Conservation (phyloP, 2,888 invertebrate species). For the Steromphala cineraria region DNA sequence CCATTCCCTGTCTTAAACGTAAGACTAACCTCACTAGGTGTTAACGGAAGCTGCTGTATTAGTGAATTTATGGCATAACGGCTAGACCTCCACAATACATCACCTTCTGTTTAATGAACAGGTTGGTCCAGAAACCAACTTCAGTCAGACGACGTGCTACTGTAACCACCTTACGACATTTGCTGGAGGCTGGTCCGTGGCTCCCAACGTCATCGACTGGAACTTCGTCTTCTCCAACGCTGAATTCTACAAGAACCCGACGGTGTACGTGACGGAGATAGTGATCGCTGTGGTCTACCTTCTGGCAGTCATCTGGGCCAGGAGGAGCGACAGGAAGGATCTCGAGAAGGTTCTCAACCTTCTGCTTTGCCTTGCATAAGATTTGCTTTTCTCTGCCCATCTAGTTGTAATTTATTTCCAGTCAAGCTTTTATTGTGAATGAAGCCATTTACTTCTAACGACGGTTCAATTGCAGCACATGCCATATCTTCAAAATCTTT, state of each 20-base stretch:
- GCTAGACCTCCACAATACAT: background rate
- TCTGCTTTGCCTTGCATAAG: no score
- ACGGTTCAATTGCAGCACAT: no score
- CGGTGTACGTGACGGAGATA: conserved; percentile 76
- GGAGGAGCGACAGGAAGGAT: conserved; percentile 74
- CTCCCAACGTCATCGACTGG: conserved; percentile 77
- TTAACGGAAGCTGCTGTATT: no score
- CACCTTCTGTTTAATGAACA: background rate
- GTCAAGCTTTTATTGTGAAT: background rate
- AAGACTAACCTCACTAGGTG: no score
- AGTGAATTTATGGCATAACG: background rate
- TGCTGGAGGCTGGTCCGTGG: conserved; percentile 75
- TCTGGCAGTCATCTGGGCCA: conserved; percentile 74
- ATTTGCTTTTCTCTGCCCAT: no score
- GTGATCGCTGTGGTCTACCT: conserved; percentile 71
- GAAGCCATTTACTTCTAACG: no score
- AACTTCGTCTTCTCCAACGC: conserved; percentile 75
- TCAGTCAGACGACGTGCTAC: conserved; percentile 50
- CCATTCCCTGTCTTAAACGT: no score
- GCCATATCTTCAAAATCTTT: no score
- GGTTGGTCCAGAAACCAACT: conserved; percentile 49
- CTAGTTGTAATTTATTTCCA: no score
- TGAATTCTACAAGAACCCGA: conserved; percentile 75
- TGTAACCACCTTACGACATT: conserved; percentile 76
- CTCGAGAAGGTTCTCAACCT: conserved; percentile 72